phyloP scores from a whole-genome alignment of 2,888 invertebrate genomes.

The Rhamphomyia laevipes region DNA sequence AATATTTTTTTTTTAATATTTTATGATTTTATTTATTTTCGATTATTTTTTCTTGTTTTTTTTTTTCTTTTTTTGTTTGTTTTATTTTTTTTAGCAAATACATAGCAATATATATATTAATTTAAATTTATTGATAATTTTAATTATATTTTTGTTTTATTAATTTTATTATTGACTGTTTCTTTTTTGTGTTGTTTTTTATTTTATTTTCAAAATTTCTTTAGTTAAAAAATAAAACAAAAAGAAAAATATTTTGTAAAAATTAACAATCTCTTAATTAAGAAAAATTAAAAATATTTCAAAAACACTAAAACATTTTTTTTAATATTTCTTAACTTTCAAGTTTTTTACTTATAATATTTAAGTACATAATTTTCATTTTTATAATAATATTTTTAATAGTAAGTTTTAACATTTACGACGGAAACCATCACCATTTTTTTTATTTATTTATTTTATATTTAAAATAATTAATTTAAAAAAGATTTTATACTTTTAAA shows the following conservation, averaged over 20 bases:
- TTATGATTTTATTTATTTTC: neutral
- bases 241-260: neutral
- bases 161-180: neutral
- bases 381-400: neutral
- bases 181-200: no score
- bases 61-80: no score
- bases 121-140: neutral
- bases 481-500: no score
- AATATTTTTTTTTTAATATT: neutral
- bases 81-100: neutral
- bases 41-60: no score
- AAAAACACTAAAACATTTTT: no score
- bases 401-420: neutral
- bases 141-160: neutral
- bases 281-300: no score
- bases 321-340: no score
- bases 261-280: no score
- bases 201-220: no score
- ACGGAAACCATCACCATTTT: conserved; percentile 1
- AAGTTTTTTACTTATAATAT: neutral
- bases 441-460: neutral
- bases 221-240: no score
- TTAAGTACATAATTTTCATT: neutral
- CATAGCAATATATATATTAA: neutral
- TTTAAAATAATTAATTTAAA: neutral